These are phyloP conservation scores for Ephestia elutella DNA, from an alignment of 1,140 invertebrate species.

Conservation along the genomic window DNA sequence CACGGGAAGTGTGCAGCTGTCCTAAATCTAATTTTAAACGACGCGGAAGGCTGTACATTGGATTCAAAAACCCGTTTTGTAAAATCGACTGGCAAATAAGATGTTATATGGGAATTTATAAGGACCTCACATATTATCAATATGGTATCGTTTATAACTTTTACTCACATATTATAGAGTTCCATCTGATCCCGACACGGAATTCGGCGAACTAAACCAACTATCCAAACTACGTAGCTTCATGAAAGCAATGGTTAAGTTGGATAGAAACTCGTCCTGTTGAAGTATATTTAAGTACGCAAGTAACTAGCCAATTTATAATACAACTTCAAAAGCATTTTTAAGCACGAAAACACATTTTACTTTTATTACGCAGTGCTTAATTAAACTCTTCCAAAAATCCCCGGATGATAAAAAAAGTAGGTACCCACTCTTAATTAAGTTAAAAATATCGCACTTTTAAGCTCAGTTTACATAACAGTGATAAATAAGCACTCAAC, in stretches of 20 bases:
- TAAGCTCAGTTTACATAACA: no score
- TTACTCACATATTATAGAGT: no score
- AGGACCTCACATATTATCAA: no score
- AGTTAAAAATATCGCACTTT: no score
- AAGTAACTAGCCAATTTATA: not conserved
- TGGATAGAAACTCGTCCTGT: not conserved
- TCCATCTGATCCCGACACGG: slow-evolving; percentile 7
- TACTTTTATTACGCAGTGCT: not conserved
- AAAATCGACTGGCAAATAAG: slow-evolving; percentile 16
- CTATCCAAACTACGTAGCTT: slow-evolving; percentile 24
- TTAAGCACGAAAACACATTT: not conserved
- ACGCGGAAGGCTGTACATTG: slow-evolving; percentile 23
- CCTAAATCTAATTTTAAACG: slow-evolving; percentile 57
- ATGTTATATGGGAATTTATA: slow-evolving; percentile 29
- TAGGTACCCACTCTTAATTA: no score
- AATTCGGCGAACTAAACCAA: slow-evolving; percentile 12
- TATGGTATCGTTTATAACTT: no score
- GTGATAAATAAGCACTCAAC: no score
- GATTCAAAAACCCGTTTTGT: slow-evolving; percentile 17
- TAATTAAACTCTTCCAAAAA: slow-evolving; percentile 2
- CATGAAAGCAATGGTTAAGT: not conserved
- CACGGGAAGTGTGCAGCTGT: slow-evolving; percentile 42
- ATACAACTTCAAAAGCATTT: not conserved
- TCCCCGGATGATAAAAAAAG: not conserved
- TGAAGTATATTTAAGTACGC: not conserved